phyloP scores from a whole-genome alignment of 2,113 vertebrate genomes.

The Zapus hudsonius region DNA sequence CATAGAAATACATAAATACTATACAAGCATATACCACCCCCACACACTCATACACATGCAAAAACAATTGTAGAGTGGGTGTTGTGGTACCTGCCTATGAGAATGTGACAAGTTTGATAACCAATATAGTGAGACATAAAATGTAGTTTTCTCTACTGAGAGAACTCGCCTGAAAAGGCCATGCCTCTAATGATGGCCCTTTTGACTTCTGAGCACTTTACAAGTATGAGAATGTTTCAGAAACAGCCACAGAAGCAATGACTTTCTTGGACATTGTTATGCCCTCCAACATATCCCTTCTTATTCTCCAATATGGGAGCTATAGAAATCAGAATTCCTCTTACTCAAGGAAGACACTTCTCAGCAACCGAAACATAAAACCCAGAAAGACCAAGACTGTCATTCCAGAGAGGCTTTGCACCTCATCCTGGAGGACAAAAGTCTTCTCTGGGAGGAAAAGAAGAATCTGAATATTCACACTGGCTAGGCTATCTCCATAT shows the following conservation, averaged over 20 bases:
- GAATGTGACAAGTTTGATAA: background rate
- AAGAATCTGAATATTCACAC: background rate
- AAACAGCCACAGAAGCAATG: background rate
- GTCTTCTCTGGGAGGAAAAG: accelerated
- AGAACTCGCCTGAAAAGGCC: background rate
- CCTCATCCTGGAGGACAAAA: too few species aligned
- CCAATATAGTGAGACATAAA: background rate
- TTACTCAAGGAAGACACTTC: background rate
- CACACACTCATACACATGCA: too few species aligned
- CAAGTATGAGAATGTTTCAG: background rate
- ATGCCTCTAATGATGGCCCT: background rate
- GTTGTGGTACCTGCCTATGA: background rate
- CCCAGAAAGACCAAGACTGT: background rate
- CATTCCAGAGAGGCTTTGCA: background rate
- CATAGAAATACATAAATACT: too few species aligned
- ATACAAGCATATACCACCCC: too few species aligned
- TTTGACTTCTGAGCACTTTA: background rate
- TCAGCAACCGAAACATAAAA: background rate
- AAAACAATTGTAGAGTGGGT: too few species aligned
- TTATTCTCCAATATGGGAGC: background rate
- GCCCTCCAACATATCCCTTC: background rate
- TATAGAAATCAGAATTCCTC: background rate
- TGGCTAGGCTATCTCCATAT: too few species aligned
- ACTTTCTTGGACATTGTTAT: background rate
- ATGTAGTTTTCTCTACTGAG: background rate